These are phyloP conservation scores for Tolmerus cingulatus DNA, from an alignment of 2,888 invertebrate genomes.

Conservation along the genomic window DNA sequence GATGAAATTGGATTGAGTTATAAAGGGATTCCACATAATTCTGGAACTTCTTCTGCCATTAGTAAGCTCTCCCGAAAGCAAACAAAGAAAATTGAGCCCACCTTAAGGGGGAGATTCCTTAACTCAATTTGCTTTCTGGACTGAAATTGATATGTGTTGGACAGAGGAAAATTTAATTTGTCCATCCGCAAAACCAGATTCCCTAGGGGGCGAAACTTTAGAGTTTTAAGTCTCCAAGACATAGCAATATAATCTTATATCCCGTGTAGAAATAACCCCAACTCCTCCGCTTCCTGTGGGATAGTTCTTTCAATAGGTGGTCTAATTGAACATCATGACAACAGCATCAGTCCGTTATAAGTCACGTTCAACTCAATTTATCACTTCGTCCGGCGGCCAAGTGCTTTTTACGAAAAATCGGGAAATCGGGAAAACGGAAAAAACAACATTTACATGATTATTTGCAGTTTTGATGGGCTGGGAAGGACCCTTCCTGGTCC, in stretches of 20 bases:
- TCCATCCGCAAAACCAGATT: slow-evolving; percentile 31
- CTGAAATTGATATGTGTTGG: slow-evolving; percentile 45
- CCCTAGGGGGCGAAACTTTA: neutral
- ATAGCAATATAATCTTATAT: neutral
- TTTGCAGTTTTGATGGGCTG: slow-evolving; percentile 45
- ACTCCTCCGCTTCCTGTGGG: neutral
- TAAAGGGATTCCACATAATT: slow-evolving; percentile 45
- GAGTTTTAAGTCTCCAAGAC: slow-evolving; percentile 7
- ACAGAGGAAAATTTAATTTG: slow-evolving; percentile 46
- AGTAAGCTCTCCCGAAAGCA: slow-evolving; percentile 45
- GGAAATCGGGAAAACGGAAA: slow-evolving; percentile 34
- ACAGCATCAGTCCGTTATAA: slow-evolving; percentile 43
- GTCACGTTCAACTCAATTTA: slow-evolving; percentile 46
- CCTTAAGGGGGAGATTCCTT: slow-evolving; percentile 32
- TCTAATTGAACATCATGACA: slow-evolving; percentile 25
- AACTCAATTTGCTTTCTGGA: slow-evolving; percentile 45
- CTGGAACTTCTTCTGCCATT: slow-evolving; percentile 43
- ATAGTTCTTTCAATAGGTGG: neutral
- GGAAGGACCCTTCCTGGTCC: neutral
- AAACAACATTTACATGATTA: slow-evolving; percentile 50
- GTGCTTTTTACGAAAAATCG: slow-evolving; percentile 10
- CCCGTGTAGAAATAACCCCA: neutral
- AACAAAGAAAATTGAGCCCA: slow-evolving; percentile 47
- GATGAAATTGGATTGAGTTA: slow-evolving; percentile 46
- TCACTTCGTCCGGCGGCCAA: slow-evolving; percentile 41